Conservation (phyloP, 1,140 invertebrate genomes). For the Oncopodura yosiiana region DNA sequence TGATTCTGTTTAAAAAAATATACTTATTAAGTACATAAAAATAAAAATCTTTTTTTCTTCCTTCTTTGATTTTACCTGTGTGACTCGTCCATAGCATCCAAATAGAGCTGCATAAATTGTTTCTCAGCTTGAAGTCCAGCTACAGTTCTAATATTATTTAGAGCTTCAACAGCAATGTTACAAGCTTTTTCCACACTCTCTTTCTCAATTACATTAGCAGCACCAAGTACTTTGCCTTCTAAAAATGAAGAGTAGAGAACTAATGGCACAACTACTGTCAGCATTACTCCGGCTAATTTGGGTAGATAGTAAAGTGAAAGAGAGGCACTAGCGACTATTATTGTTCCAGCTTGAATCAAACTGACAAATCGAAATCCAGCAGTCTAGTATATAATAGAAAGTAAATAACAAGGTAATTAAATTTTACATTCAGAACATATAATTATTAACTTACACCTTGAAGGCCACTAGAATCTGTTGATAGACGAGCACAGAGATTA, state of each 20-base stretch:
- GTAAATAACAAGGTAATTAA: conserved; percentile 39
- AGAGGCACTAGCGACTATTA: conserved; percentile 49
- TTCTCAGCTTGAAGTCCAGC: conserved; percentile 43
- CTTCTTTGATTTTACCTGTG: conserved; percentile 18
- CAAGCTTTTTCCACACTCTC: conserved; percentile 33
- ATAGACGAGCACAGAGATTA: conserved; percentile 1
- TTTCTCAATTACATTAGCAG: conserved; percentile 38
- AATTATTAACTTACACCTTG: conserved; percentile 38
- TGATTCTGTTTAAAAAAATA: neutral
- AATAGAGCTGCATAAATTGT: conserved; percentile 39
- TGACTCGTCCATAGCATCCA: conserved; percentile 26
- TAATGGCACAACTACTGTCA: conserved; percentile 50
- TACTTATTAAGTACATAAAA: neutral
- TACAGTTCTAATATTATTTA: conserved; percentile 48
- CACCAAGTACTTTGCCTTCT: conserved; percentile 29
- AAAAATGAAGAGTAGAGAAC: conserved; percentile 38
- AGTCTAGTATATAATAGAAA: conserved; percentile 49
- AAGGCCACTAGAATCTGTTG: conserved; percentile 7
- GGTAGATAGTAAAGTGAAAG: conserved; percentile 60
- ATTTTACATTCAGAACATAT: no score
- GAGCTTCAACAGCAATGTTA: conserved; percentile 43
- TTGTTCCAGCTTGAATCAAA: conserved; percentile 55
- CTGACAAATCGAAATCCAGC: conserved; percentile 61
- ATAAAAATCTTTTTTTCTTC: neutral
- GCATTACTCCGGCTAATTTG: conserved; percentile 59